Conservation (phyloP, 1,140 invertebrate genomes). For the Venturia canescens region DNA sequence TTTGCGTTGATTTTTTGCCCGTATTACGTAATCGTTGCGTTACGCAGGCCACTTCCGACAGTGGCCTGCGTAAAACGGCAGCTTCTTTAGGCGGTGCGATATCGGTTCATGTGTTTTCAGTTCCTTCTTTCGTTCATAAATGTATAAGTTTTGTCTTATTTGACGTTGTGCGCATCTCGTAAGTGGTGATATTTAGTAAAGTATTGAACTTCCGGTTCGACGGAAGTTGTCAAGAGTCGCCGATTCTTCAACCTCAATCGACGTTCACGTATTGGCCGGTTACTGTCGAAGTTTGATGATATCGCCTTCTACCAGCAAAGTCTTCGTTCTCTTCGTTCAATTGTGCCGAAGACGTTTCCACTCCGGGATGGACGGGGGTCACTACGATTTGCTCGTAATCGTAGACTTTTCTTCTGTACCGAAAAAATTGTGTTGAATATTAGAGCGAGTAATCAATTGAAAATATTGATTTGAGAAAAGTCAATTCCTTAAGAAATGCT, state of each 20-base stretch:
- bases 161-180: constrained; percentile 27
- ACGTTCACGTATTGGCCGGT: constrained; percentile 85
- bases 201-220: not conserved
- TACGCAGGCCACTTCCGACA: not conserved
- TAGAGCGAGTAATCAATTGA: not conserved
- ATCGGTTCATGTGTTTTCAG: not conserved
- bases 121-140: not conserved
- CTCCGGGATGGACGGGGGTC: constrained; percentile 88
- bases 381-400: constrained; percentile 95
- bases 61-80: not conserved
- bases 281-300: constrained; percentile 93
- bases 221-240: not conserved
- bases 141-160: not conserved
- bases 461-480: too few relatives aligned
- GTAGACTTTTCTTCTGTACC: constrained; percentile 82
- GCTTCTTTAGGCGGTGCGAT: constrained; percentile 22
- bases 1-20: constrained; percentile 31
- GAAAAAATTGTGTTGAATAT: constrained; percentile 53
- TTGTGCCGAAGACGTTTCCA: constrained; percentile 89
- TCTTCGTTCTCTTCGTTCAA: constrained; percentile 97
- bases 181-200: not conserved
- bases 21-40: not conserved
- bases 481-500: too few relatives aligned
- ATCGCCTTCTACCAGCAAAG: constrained; percentile 92
- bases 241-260: constrained; percentile 64